Evolutionary conservation across 1,140 invertebrate genomes (phyloP), one percentile per base, ranked within the genome.

Genomic region (Paralvinella palmiformis): DNA sequence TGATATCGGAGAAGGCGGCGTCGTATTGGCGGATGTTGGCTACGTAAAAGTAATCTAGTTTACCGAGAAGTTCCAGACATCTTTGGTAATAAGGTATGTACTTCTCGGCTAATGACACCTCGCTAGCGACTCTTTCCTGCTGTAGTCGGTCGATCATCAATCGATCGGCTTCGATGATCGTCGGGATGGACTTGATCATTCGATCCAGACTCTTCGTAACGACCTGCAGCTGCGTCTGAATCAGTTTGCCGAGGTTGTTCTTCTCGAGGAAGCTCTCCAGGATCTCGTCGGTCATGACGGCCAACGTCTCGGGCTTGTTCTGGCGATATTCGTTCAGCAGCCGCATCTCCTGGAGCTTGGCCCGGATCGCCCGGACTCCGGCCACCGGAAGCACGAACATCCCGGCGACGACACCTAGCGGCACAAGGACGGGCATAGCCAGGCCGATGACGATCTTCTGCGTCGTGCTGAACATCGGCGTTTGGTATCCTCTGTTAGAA

Each of bases 241-340:
- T 53, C 15, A 53, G 50, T 10, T 27, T 13, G 27, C 50, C 24
- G 7, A 53, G 27, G 50, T 53, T 53, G 15, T 13, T 10, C 10
- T 27, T 13, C 41, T 37, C 37, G 3, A 33, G 37, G 37, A 59
- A 59, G 20, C 31, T 44, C 31, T 59, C 33, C 6, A 33, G 31
- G 17, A 59, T 59, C 17, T n/a, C 7, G 31, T 59, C 58, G 17
- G 58, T 33, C 10, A 59, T 37, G 6, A 22, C 20, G 7, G 31
- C 58, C 20, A 59, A 31, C n/a, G 36, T 37, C 17, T 59, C 58
- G 17, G 22, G 3, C 50, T 59, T 45, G 37, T 24, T 55, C 29
- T 24, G 4, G 17, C 24, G 17, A 35, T n/a, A 59, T 27, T 62
- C 6, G 4, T 10, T 7, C 7, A 52, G 5, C 17, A 7, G 6